Evolutionary conservation across 23 tunicate genomes (phyloP), one percentile per base, ranked within the genome.

Genomic region (Ascidia mentula): DNA sequence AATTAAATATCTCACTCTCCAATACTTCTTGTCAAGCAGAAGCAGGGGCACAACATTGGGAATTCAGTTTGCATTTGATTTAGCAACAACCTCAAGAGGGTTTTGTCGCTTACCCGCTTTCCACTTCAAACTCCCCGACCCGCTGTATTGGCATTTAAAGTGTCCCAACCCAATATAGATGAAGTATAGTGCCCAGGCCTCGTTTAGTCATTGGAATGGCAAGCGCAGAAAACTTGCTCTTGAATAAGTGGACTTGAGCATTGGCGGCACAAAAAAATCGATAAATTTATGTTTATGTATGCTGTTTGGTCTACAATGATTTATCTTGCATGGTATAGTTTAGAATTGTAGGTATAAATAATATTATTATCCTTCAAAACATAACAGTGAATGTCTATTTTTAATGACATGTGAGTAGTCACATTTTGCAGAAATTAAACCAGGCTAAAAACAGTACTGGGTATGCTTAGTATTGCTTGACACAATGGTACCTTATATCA

Each of bases 111-210:
- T 53, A 20, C 65, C 65, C 65, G 24, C 65, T 53, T 53, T 26
- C 65, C 65, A 53, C 65, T 53, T 53, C 65, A 53, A 53, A 53
- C 65, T 9, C 65, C 24, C 24, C 22, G 65, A 53, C 65, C 65
- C 13, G 13, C 28, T 53, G 65, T 53, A 28, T 28, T 53, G 65
- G 65, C 13, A 53, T 53, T 53, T 53, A 53, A 53, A 53, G 65
- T 53, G 65, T 53, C 65, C 65, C 22, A 53, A 53, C 65, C 24
- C 65, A 53, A 53, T 53, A 53, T 53, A 20, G 65, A 53, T 53
- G 65, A 53, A 53, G 65, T 28, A 53, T 28, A 28, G 22, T 53
- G 13, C 65, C 24, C 24, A 20, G 65, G 65, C 24, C 22, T 53
- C 1, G 24, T 53, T 26, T 53, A 28, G 65, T 53, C 65, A 53